Evolutionary conservation across 2,888 invertebrate genomes (phyloP), one percentile per base, ranked within the genome.

Genomic region (Myopa testacea): DNA sequence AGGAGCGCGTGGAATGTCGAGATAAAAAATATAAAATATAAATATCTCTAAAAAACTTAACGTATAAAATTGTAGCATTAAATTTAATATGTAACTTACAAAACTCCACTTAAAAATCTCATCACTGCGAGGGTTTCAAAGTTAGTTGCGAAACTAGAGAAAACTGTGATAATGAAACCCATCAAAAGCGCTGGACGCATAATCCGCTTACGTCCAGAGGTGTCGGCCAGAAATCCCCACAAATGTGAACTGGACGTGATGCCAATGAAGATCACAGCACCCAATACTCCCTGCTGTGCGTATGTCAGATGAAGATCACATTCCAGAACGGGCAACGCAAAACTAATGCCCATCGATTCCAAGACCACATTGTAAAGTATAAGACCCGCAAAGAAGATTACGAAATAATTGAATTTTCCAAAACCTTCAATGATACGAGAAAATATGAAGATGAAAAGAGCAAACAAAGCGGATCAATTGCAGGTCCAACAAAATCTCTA

Each of bases 161-260:
- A 76, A 34, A 91, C 80, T 62, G 91, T 91, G 6, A 89, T 86
- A 4, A 90, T 37, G 62, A 90, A 90, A 80, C 91, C 90, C 10
- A 88, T 79, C 6, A 90, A 77, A 63, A 92, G 85, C 62, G 91
- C 88, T 40, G 90, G 85, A n/a, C 90, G 83, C 76, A 91, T 87
- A 5, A 89, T 88, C 34, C 86, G 88, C 80, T 89, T 88, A 65
- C 91, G 84, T 7, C 92, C 92, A 77, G 85, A 88, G 5, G 91
- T 90, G 81, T 92, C 92, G 0, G 91, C 91, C 67, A 92, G 82
- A 82, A 90, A 91, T 37, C 92, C 92, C 91, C 92, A 92, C 55
- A 91, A 83, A 84, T 91, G 90, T 2, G 91, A 91, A 75, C 91
- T 91, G 4, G 89, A 81, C 40, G 92, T 90, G 79, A 91, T 90